Conservation (phyloP, 2,888 invertebrate species). For the Sinhomidia bicolor region DNA sequence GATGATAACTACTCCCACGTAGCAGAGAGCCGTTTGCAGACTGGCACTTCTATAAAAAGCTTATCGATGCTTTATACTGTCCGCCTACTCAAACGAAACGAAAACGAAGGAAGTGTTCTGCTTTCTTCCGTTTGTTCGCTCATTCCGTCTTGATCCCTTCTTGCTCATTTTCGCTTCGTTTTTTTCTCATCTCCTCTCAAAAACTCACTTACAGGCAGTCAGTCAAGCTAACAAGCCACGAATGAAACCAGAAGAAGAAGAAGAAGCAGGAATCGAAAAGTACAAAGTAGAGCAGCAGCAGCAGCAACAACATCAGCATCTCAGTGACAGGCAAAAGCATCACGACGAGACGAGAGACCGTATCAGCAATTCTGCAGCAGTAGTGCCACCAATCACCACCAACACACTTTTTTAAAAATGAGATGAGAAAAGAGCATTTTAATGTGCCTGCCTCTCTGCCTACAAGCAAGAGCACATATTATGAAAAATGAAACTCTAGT, state of each 20-base stretch:
- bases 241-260: conserved; percentile 13
- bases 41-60: conserved; percentile 55
- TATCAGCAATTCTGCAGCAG: neutral
- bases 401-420: neutral
- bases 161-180: neutral
- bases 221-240: neutral
- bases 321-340: neutral
- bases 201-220: too few relatives aligned
- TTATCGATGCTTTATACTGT: conserved; percentile 53
- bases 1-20: conserved; percentile 70
- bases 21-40: neutral
- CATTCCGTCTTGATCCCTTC: neutral
- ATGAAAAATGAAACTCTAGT: conserved; percentile 14
- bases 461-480: neutral
- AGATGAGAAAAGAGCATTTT: neutral
- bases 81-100: conserved; percentile 57
- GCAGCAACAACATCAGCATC: too few relatives aligned
- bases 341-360: neutral
- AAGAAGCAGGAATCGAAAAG: too few relatives aligned
- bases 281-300: conserved; percentile 29
- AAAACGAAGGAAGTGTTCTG: conserved; percentile 42
- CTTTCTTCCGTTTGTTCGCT: conserved; percentile 39
- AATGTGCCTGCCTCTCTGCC: neutral
- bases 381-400: conserved; percentile 44
- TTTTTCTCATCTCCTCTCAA: neutral